These are phyloP conservation scores for Lottia gigantea DNA, from an alignment of 2,888 invertebrate genomes.

Conservation along the genomic window DNA sequence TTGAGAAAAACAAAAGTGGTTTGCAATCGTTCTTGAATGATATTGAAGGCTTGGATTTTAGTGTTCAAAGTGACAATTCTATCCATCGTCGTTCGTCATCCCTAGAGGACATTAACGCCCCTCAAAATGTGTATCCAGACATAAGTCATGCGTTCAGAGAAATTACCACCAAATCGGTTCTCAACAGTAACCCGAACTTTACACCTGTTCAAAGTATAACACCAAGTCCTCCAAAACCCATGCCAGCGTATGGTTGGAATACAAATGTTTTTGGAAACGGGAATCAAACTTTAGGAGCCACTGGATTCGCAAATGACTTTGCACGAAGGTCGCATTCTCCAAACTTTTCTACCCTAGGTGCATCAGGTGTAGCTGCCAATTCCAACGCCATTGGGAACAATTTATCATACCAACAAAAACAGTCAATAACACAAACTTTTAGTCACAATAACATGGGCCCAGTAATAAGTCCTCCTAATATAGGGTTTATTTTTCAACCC, in stretches of 20 bases:
- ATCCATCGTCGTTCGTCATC: conserved; percentile 27
- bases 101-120: conserved; percentile 30
- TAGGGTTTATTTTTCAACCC: conserved; percentile 21
- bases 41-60: conserved; percentile 52
- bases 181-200: conserved; percentile 1
- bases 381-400: background rate
- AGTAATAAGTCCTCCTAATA: conserved; percentile 13
- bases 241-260: conserved; percentile 43
- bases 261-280: conserved; percentile 26
- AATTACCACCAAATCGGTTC: conserved; percentile 16
- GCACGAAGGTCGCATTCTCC: too few species aligned
- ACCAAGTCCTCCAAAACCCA: conserved; percentile 9
- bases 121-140: conserved; percentile 47
- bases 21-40: conserved; percentile 34
- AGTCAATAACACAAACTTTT: conserved; percentile 11
- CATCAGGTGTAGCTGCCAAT: conserved; percentile 1
- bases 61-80: conserved; percentile 1
- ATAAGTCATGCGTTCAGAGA: conserved; percentile 54
- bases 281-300: too few species aligned
- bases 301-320: too few species aligned
- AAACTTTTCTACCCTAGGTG: conserved; percentile 1
- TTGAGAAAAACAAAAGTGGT: background rate
- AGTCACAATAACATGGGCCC: background rate
- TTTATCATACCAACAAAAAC: background rate
- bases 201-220: conserved; percentile 14